Base-by-base conservation (phyloP, 2,888 invertebrate genomes). In the Coleophora deauratella region DNA sequence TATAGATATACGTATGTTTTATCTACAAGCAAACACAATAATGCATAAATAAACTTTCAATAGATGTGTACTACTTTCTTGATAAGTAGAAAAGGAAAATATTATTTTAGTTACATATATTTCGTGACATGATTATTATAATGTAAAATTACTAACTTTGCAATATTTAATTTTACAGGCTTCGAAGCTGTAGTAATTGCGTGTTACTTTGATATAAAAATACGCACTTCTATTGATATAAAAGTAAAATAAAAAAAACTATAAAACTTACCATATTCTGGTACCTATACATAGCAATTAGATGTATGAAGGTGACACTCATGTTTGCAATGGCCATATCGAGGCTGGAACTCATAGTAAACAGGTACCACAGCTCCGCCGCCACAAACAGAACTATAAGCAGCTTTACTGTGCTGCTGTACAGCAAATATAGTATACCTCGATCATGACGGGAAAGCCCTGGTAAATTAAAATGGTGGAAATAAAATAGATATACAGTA, bases 191-290 rank as follows among this genome's bases (percentile, higher is more conserved):
- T n/a, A n/a, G n/a, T n/a, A n/a, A n/a, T n/a, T n/a, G n/a, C n/a
- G n/a, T n/a, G n/a, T n/a, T n/a, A n/a, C n/a, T n/a, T n/a, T n/a
- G n/a, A n/a, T n/a, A n/a, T n/a, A n/a, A n/a, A n/a, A n/a, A n/a
- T n/a, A n/a, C n/a, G n/a, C n/a, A n/a, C n/a, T n/a, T n/a, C n/a
- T n/a, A n/a, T n/a, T n/a, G n/a, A n/a, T n/a, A n/a, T n/a, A n/a
- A n/a, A n/a, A n/a, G n/a, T n/a, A n/a, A n/a, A n/a, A n/a, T n/a
- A n/a, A n/a, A n/a, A n/a, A n/a, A n/a, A n/a, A n/a, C n/a, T n/a
- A n/a, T n/a, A n/a, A n/a, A n/a, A 21, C 55, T 69, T 57, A 79
- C 82, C 79, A 73, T 68, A 45, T 62, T 73, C 41, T 46, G 59
- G 49, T 72, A 79, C 52, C 77, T 67, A 39, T 66, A 76, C 10